Percentiles rank a stretch among this genome's conserved stretches.
These are phyloP conservation scores for Siniperca knerii DNA, from an alignment of 2,113 vertebrate species.

Conservation along the genomic window DNA sequence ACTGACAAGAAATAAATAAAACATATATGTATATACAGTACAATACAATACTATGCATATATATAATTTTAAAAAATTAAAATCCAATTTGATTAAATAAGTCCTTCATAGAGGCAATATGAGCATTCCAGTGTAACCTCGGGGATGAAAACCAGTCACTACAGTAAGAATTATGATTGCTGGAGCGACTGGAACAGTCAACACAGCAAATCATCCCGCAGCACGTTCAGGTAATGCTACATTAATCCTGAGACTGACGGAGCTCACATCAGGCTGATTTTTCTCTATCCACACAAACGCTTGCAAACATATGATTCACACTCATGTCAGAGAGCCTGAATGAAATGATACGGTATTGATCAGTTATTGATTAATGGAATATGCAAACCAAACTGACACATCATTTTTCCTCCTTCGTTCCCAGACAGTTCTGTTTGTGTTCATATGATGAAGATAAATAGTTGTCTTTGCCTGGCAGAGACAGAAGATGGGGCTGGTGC, in stretches of 20 bases:
- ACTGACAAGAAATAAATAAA: neutral
- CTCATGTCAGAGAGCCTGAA: constrained; percentile 10
- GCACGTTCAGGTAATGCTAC: constrained; percentile 15
- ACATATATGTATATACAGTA: neutral
- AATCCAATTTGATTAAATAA: neutral
- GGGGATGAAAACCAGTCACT: neutral
- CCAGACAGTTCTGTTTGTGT: constrained; percentile 32
- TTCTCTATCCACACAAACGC: neutral
- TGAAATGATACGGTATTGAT: constrained; percentile 40
- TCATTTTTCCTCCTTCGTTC: constrained; percentile 38
- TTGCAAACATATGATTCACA: constrained; percentile 29
- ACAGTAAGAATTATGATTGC: constrained; percentile 13
- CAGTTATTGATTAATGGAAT: constrained; percentile 39
- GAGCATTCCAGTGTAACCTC: neutral
- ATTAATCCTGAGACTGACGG: constrained; percentile 16
- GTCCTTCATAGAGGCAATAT: neutral
- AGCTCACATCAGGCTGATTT: neutral
- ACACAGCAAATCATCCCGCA: constrained; percentile 3
- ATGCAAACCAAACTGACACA: constrained; percentile 41
- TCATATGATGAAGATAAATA: constrained; percentile 55
- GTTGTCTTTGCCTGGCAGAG: constrained; percentile 47
- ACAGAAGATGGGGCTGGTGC: constrained; percentile 74
- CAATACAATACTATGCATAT: neutral
- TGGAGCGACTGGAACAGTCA: neutral
- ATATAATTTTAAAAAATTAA: no score